phyloP scores from a whole-genome alignment of 2,888 invertebrate genomes.

The Aricia artaxerxes region DNA sequence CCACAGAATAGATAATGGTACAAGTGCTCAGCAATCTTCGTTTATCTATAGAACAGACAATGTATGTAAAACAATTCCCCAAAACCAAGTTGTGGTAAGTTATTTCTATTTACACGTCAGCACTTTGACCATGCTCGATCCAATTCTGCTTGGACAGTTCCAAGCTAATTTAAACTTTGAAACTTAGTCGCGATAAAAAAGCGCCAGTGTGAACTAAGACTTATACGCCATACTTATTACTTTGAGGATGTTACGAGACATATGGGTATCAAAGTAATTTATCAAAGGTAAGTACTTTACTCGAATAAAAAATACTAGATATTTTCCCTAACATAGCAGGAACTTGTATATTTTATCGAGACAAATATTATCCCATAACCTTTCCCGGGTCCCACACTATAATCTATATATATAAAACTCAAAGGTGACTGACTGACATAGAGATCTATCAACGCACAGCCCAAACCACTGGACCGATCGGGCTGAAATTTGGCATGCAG shows the following conservation, averaged over 20 bases:
- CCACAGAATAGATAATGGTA: too few species aligned
- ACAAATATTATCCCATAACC: not conserved
- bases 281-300: not conserved
- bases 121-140: not conserved
- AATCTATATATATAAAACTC: too few species aligned
- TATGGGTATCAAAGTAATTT: not conserved
- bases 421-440: too few species aligned
- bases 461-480: too few species aligned
- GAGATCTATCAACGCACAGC: too few species aligned
- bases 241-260: not conserved
- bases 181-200: conserved; percentile 10
- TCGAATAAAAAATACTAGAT: not conserved
- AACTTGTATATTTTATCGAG: not conserved
- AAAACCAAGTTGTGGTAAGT: not conserved
- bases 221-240: not conserved
- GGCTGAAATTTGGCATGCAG: too few species aligned
- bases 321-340: not conserved
- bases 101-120: not conserved
- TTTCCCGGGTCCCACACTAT: not conserved
- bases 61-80: not conserved
- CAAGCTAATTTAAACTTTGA: conserved; percentile 10
- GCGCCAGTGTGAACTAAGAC: not conserved
- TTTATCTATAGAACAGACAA: not conserved
- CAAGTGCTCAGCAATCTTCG: not conserved
- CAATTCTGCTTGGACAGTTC: conserved; percentile 7